Percentiles rank a stretch among this genome's conserved stretches.
Conservation (phyloP, 2,797 vertebrate genomes). For the Meriones psammophilus region DNA sequence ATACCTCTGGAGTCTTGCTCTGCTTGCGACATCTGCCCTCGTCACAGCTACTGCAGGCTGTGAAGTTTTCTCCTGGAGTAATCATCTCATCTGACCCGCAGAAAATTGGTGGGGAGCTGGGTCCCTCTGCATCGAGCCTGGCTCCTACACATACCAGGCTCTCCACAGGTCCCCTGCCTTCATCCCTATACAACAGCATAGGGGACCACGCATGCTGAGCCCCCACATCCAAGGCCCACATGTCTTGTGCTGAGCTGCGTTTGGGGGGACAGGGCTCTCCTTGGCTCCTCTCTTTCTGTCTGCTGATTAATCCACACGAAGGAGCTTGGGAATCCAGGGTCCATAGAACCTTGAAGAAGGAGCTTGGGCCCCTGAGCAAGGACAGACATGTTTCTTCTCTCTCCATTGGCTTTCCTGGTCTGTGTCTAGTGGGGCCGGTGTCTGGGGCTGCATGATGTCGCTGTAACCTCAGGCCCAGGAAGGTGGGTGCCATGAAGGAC, state of each 20-base stretch:
- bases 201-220: not conserved
- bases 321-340: not conserved
- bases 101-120: not conserved
- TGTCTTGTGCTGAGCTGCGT: not conserved
- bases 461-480: not conserved
- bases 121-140: not conserved
- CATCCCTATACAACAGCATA: not conserved
- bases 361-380: not conserved
- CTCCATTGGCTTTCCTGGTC: not conserved
- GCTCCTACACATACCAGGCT: not conserved
- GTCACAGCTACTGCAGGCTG: not conserved
- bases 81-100: not conserved
- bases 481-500: not conserved
- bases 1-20: not conserved
- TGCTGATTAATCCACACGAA: not conserved
- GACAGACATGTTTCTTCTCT: not conserved
- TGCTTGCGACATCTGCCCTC: not conserved
- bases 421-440: not conserved
- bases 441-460: not conserved
- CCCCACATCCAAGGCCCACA: not conserved
- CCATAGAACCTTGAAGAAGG: not conserved
- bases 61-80: not conserved
- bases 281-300: not conserved
- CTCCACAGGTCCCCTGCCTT: no score
- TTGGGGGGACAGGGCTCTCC: not conserved